phyloP scores from a whole-genome alignment of 2,888 invertebrate genomes.

The Heteromyza rotundicornis region DNA sequence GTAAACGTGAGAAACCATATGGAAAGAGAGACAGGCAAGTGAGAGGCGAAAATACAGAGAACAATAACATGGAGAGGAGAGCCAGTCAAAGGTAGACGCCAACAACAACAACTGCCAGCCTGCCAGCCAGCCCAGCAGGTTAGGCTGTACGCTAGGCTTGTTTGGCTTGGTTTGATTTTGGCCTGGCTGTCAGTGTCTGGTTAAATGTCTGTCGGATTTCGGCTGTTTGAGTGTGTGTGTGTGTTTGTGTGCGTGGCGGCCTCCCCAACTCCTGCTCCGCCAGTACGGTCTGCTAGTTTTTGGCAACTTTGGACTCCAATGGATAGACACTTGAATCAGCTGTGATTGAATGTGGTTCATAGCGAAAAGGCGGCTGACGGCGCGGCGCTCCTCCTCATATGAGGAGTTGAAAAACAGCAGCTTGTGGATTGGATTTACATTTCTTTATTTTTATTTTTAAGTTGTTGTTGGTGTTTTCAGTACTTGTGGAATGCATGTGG shows the following conservation, averaged over 20 bases:
- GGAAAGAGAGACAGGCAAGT: background rate
- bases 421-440: background rate
- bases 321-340: constrained; percentile 23
- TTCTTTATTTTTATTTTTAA: background rate
- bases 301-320: background rate
- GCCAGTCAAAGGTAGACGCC: too few species aligned
- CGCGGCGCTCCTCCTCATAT: background rate
- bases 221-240: background rate
- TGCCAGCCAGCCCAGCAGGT: background rate
- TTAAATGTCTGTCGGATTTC: background rate
- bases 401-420: background rate
- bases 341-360: constrained; percentile 23
- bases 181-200: background rate
- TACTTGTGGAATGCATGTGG: background rate
- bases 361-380: background rate
- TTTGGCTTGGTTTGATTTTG: too few species aligned
- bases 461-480: background rate
- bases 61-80: background rate
- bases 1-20: background rate
- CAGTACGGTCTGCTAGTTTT: background rate
- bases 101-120: background rate
- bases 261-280: too few species aligned
- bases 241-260: background rate
- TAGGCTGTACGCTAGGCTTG: background rate
- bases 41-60: background rate